Evolutionary conservation across 2,113 vertebrate species (phyloP).

Genomic region (Asarcornis scutulata): DNA sequence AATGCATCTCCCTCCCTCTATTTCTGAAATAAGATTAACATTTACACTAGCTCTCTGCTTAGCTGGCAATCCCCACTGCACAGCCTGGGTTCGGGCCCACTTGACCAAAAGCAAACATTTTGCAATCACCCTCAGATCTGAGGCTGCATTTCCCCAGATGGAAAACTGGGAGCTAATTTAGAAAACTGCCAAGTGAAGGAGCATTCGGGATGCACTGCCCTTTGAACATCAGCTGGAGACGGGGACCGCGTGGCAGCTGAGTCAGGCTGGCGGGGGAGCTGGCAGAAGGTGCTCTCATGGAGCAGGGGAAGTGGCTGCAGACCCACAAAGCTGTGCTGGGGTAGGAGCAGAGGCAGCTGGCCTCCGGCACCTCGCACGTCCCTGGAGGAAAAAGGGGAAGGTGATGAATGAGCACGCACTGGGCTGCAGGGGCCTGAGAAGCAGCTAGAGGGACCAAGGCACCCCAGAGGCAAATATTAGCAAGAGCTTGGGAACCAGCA

Average conservation of each 20-base stretch:
- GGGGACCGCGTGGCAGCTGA: neutral
- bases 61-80: neutral
- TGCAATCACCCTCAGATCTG: neutral
- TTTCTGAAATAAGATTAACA: slow-evolving; percentile 19
- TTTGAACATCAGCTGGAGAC: neutral
- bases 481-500: neutral
- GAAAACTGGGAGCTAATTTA: neutral
- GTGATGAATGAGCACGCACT: neutral
- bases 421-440: neutral
- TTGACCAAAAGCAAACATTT: neutral
- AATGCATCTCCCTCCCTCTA: neutral
- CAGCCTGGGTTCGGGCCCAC: neutral
- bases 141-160: neutral
- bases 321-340: neutral
- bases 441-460: neutral
- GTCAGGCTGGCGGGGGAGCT: fast-evolving
- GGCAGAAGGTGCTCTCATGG: neutral
- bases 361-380: fast-evolving
- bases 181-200: neutral
- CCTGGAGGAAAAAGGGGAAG: fast-evolving
- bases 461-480: neutral
- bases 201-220: neutral
- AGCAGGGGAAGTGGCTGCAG: neutral
- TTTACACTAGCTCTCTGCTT: neutral
- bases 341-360: neutral